Evolutionary conservation across 2,797 vertebrate species (phyloP), one percentile per base, ranked within the genome.

Genomic region (Smutsia gigantea): DNA sequence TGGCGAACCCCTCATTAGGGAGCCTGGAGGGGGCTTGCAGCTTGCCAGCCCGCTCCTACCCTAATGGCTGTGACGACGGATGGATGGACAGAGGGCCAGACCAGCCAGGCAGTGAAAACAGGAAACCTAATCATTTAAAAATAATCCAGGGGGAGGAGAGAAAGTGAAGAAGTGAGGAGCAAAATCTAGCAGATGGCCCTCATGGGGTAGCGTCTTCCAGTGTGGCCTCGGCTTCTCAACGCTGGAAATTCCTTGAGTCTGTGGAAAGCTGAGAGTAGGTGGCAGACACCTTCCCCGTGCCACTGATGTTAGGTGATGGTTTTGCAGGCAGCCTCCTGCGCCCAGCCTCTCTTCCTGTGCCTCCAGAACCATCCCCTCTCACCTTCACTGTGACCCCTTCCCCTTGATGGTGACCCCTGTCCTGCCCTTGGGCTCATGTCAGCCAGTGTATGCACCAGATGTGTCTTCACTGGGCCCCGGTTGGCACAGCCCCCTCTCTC

Each of bases 51-150:
- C 57, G 34, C 83, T 95, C 63, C 84, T 72, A 86, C 81, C 92
- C 94, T 96, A 95, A 96, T 95, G 93, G 83, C 90, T 5, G 37
- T 94, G 97, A 96, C 87, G 95, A 96, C 37, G 93, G 97, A 96
- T 92, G 95, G 97, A 96, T 92, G 97, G 97, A 98, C 96, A 74
- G 84, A 37, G 66, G 86, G 78, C 74, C 4, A 2, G 51, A 66
- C 82, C 37, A 66, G 96, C 94, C 83, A 96, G 95, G 82, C 95
- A 96, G 98, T 98, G 97, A 98, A 98, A 98, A 98, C 98, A 98
- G 98, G 98, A 98, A 98, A 98, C 64, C 25, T 93, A 96, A 97
- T 97, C 97, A 91, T 75, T 98, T 87, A 93, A 95, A 98, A 98
- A 98, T 97, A 98, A 95, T 97, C 72, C 77, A 25, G 69, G 96